phyloP scores from a whole-genome alignment of 2,888 invertebrate species.

The Pecten maximus region DNA sequence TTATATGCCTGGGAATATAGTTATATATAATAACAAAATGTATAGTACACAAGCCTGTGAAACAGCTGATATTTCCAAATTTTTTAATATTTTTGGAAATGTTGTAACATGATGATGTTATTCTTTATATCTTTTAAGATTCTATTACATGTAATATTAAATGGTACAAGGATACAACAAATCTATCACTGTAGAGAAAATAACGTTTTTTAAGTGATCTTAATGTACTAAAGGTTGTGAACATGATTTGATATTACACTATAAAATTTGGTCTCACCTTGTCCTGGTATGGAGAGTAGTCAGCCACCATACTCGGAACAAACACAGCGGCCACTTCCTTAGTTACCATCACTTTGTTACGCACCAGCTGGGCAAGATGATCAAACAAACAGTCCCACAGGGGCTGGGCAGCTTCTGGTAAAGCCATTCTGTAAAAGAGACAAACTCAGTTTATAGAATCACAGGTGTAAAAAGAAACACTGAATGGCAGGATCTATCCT shows the following conservation, averaged over 20 bases:
- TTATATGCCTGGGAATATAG: constrained; percentile 64
- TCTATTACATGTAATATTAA: too few species aligned
- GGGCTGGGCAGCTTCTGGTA: constrained; percentile 66
- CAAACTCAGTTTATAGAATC: not conserved
- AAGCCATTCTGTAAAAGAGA: constrained; percentile 60
- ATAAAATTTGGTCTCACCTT: constrained; percentile 67
- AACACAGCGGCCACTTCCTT: constrained; percentile 75
- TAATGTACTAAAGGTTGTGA: too few species aligned
- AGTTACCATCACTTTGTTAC: constrained; percentile 70
- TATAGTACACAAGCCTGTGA: too few species aligned
- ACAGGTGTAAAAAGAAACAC: not conserved
- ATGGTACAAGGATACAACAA: too few species aligned
- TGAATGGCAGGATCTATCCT: not conserved
- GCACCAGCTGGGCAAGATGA: constrained; percentile 69
- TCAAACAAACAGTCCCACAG: constrained; percentile 73
- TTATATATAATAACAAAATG: too few species aligned
- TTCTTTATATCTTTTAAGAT: too few species aligned
- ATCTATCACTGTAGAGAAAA: too few species aligned
- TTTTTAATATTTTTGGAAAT: too few species aligned
- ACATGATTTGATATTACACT: not conserved
- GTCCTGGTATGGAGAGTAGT: constrained; percentile 67
- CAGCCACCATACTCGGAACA: constrained; percentile 73
- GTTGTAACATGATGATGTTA: too few species aligned
- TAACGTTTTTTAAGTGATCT: too few species aligned
- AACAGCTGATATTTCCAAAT: too few species aligned